These are phyloP conservation scores for Varanus salvator DNA, from an alignment of 2,113 vertebrate species.

Conservation along the genomic window DNA sequence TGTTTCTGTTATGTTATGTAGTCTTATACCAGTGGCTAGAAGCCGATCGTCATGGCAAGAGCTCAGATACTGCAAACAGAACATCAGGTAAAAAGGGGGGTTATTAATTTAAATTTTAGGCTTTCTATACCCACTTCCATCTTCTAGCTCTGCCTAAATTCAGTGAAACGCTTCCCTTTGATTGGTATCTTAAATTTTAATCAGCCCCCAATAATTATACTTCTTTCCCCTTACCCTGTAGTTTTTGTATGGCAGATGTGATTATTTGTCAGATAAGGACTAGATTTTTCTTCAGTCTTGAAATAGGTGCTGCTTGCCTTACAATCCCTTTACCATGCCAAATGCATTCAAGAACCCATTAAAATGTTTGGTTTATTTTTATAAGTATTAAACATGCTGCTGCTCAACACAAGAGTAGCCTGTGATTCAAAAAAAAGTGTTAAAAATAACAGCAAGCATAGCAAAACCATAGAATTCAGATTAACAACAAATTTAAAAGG, in stretches of 20 bases:
- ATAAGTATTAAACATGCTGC: background rate
- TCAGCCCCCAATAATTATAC: slow-evolving; percentile 46
- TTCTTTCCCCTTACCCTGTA: slow-evolving; percentile 17
- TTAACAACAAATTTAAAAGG: background rate
- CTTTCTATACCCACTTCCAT: slow-evolving; percentile 37
- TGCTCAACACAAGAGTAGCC: background rate
- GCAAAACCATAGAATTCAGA: background rate
- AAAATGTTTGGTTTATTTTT: background rate
- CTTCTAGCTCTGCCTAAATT: slow-evolving; percentile 48
- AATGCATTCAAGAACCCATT: background rate
- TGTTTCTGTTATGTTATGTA: slow-evolving; percentile 83
- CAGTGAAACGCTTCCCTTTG: slow-evolving; percentile 44
- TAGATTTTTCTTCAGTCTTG: background rate
- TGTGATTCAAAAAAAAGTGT: background rate
- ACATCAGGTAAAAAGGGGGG: slow-evolving; percentile 85
- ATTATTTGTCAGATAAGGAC: slow-evolving; percentile 17
- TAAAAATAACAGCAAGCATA: background rate
- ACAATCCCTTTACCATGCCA: background rate
- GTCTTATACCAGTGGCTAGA: slow-evolving; percentile 96
- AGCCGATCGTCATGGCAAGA: slow-evolving; percentile 91
- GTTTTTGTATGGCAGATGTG: slow-evolving; percentile 69
- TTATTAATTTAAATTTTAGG: slow-evolving; percentile 51
- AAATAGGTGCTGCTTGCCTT: background rate
- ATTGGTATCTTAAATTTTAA: slow-evolving; percentile 55
- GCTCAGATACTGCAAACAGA: slow-evolving; percentile 82